Percentiles rank a stretch among this genome's conserved stretches.
Conservation (phyloP, 1,140 invertebrate species). For the Chironomus tepperi region DNA sequence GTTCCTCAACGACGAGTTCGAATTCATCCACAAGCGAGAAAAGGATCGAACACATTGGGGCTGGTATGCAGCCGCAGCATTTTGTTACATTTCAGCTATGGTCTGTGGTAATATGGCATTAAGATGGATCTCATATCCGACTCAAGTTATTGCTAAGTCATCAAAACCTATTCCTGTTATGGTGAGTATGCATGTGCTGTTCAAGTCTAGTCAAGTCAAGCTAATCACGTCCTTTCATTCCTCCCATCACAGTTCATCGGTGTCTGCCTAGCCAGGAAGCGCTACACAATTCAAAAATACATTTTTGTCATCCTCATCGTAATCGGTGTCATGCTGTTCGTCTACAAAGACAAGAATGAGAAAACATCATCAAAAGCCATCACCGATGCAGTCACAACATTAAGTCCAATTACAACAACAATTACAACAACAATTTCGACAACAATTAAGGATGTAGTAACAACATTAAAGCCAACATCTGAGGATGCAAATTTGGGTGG, state of each 20-base stretch:
- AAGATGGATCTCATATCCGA: constrained; percentile 94
- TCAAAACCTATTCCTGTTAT: constrained; percentile 98
- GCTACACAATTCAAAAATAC: constrained; percentile 83
- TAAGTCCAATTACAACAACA: no score
- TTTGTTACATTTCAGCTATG: constrained; percentile 93
- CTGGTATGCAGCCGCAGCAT: constrained; percentile 70
- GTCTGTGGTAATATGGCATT: constrained; percentile 91
- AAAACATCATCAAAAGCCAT: no score
- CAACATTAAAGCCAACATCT: constrained; percentile 32
- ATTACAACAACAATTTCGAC: no score
- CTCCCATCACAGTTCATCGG: constrained; percentile 82
- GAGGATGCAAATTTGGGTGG: constrained; percentile 51
- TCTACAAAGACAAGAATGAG: constrained; percentile 61
- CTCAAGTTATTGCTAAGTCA: constrained; percentile 92
- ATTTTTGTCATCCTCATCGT: constrained; percentile 89
- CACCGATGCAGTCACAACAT: no score
- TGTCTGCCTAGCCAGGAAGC: constrained; percentile 78
- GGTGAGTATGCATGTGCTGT: no score
- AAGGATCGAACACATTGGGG: constrained; percentile 60
- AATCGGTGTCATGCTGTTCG: constrained; percentile 81
- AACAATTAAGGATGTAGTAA: no score
- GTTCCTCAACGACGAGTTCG: background rate
- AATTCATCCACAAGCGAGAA: constrained; percentile 39
- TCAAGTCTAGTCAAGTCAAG: no score
- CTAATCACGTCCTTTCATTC: no score